Evolutionary conservation across 2,888 invertebrate genomes (phyloP).

Genomic region (Oscheius sp.): DNA sequence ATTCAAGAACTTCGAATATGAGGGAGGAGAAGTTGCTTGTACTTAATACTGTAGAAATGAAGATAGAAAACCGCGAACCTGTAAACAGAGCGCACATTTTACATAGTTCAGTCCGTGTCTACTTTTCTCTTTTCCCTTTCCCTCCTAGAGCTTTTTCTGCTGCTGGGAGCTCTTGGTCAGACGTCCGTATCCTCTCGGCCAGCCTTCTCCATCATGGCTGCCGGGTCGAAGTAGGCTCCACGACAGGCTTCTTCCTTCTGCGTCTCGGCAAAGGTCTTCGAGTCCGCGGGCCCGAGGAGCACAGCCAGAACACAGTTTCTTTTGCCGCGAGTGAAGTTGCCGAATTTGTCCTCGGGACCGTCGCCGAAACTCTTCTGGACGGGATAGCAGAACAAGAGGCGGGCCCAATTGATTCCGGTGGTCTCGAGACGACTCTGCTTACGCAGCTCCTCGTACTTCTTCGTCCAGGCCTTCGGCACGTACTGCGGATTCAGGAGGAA

Average conservation of each 20-base stretch:
- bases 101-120: too few species aligned
- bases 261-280: slow-evolving; percentile 53
- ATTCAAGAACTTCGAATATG: too few species aligned
- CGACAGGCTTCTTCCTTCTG: slow-evolving; percentile 43
- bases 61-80: too few species aligned
- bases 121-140: too few species aligned
- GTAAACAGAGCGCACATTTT: too few species aligned
- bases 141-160: too few species aligned
- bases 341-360: slow-evolving; percentile 52
- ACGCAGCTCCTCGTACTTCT: slow-evolving; percentile 49
- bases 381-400: slow-evolving; percentile 47
- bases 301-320: slow-evolving; percentile 42
- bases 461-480: slow-evolving; percentile 51
- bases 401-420: slow-evolving; percentile 52
- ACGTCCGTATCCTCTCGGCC: background rate
- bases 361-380: slow-evolving; percentile 54
- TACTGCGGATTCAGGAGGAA: slow-evolving; percentile 52
- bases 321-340: slow-evolving; percentile 46
- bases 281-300: slow-evolving; percentile 47
- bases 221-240: slow-evolving; percentile 52
- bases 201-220: slow-evolving; percentile 43
- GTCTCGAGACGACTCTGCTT: slow-evolving; percentile 47
- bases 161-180: background rate
- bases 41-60: too few species aligned
- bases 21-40: too few species aligned